Conservation (phyloP, 1,140 invertebrate species). For the Thaumatotibia leucotreta region DNA sequence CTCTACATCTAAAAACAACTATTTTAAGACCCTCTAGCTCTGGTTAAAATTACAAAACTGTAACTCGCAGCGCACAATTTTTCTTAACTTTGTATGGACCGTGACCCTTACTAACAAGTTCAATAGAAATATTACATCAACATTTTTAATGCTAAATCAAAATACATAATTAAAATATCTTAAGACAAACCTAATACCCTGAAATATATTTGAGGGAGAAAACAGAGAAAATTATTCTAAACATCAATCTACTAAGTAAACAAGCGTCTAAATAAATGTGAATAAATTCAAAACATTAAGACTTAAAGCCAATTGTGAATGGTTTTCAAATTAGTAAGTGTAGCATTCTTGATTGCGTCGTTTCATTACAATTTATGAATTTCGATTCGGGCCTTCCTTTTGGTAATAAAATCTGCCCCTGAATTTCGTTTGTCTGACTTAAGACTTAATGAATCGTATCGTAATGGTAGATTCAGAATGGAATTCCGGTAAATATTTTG, state of each 20-base stretch:
- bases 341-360: constrained; percentile 3
- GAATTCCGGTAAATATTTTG: not conserved
- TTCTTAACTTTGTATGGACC: too few species aligned
- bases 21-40: too few species aligned
- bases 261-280: not conserved
- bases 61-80: too few species aligned
- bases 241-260: not conserved
- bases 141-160: too few species aligned
- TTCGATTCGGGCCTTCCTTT: not conserved
- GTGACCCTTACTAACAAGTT: too few species aligned
- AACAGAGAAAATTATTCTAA: not conserved
- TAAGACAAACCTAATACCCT: not conserved
- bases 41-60: too few species aligned
- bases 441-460: not conserved
- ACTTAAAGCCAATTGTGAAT: not conserved
- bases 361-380: constrained; percentile 11
- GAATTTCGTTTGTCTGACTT: constrained; percentile 2
- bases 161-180: too few species aligned
- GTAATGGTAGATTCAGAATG: not conserved
- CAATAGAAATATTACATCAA: too few species aligned
- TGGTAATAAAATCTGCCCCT: not conserved
- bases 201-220: not conserved
- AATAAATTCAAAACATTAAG: not conserved
- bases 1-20: too few species aligned
- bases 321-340: constrained; percentile 2